These are phyloP conservation scores for Calypte anna DNA, from an alignment of 2,113 vertebrate genomes.

Conservation along the genomic window DNA sequence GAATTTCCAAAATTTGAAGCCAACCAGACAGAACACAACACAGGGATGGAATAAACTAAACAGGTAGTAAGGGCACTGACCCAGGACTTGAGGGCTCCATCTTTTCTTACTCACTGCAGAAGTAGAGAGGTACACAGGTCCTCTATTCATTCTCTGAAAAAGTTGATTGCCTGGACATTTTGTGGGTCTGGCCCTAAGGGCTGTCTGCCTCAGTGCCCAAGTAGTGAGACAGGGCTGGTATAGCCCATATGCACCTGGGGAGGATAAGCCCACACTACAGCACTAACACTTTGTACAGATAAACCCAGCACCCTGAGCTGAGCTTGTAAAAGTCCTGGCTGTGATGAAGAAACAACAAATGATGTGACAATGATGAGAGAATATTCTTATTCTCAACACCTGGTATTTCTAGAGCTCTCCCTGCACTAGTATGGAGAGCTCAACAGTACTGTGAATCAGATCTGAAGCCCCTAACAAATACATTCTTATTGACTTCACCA, in stretches of 20 bases:
- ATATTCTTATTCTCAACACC: neutral
- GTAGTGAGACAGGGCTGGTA: neutral
- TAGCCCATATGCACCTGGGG: neutral
- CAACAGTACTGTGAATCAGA: fast-evolving
- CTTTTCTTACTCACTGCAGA: neutral
- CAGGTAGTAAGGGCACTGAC: neutral
- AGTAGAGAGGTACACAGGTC: neutral
- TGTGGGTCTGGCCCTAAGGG: neutral
- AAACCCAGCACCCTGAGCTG: neutral
- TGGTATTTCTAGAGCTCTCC: neutral
- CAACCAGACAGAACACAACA: neutral
- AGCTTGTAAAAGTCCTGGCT: neutral
- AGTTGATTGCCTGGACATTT: neutral
- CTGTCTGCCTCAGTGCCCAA: neutral
- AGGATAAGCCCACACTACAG: neutral
- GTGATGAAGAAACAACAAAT: neutral
- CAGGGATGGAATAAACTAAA: neutral
- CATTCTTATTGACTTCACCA: neutral
- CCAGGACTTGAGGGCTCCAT: neutral
- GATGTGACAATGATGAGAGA: neutral
- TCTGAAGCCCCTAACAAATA: neutral
- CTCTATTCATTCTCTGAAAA: neutral
- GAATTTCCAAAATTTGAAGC: neutral
- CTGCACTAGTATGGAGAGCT: neutral
- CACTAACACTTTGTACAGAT: neutral